A percentile compares a stretch with the other conserved stretches of the same genome.
phyloP scores from a whole-genome alignment of 2,113 vertebrate genomes.

The Channa argus region DNA sequence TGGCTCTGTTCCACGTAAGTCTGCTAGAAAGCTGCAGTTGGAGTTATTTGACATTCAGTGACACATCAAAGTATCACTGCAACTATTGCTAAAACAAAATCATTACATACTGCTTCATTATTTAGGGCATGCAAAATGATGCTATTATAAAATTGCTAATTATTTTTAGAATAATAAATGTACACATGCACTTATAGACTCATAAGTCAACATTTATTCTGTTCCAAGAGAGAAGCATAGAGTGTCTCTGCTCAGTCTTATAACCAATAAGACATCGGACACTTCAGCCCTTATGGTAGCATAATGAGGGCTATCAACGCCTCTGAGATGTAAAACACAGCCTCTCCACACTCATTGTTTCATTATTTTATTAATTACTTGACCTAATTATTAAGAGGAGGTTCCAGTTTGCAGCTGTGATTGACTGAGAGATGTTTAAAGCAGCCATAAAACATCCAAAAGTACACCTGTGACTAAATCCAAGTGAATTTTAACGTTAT shows the following conservation, averaged over 20 bases:
- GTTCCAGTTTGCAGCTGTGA: constrained; percentile 13
- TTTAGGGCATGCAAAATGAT: background rate
- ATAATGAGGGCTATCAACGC: constrained; percentile 74
- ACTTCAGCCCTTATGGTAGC: constrained; percentile 49
- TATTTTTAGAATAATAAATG: background rate
- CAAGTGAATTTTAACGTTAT: constrained; percentile 54
- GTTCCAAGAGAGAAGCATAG: background rate
- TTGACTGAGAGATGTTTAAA: constrained; percentile 54
- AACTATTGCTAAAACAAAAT: constrained; percentile 2
- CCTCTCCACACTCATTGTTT: constrained; percentile 63
- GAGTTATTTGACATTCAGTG: constrained; percentile 14
- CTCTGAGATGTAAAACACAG: constrained; percentile 71
- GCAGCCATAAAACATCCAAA: constrained; percentile 42
- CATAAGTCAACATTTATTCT: background rate
- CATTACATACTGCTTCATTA: background rate
- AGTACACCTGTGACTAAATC: constrained; percentile 69
- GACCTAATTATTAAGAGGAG: constrained; percentile 58
- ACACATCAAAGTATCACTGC: constrained; percentile 15
- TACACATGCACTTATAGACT: background rate
- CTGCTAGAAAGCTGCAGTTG: constrained; percentile 19
- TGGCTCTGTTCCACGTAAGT: constrained; percentile 3
- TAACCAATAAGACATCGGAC: constrained; percentile 52
- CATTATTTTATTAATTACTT: constrained; percentile 66
- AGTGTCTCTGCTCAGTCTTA: constrained; percentile 32
- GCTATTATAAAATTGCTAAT: background rate